These are phyloP conservation scores for Poecile montanus DNA, from an alignment of 2,797 vertebrate genomes.

Conservation along the genomic window DNA sequence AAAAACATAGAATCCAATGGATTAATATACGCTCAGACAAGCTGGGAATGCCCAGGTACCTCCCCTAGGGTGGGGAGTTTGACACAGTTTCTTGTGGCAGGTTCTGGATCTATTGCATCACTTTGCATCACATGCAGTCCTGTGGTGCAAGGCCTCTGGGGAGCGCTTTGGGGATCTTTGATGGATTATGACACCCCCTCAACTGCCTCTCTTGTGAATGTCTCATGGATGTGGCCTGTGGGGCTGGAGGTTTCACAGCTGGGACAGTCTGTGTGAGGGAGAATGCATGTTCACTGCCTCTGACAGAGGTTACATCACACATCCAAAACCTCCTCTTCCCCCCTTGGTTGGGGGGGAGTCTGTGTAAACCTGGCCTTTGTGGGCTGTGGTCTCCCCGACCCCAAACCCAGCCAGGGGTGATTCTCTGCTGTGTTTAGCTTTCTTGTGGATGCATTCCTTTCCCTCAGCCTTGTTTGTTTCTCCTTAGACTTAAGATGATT, in stretches of 20 bases:
- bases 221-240: accelerated
- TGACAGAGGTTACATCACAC: neutral
- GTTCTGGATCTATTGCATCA: neutral
- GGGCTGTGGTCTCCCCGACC: neutral
- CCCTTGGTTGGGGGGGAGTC: accelerated
- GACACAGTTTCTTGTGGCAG: neutral
- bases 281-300: neutral
- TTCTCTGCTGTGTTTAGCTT: neutral
- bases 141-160: neutral
- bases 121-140: neutral
- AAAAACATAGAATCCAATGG: neutral
- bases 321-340: accelerated
- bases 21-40: neutral
- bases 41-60: neutral
- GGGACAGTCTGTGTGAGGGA: neutral
- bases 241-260: neutral
- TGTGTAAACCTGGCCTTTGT: neutral
- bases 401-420: neutral
- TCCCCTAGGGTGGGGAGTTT: too few relatives aligned
- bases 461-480: neutral
- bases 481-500: neutral
- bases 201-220: accelerated
- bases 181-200: neutral
- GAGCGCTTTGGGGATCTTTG: neutral
- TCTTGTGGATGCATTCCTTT: neutral